Percentiles rank a stretch among this genome's conserved stretches.
phyloP scores from a whole-genome alignment of 2,797 vertebrate species.

The Amblyraja radiata region DNA sequence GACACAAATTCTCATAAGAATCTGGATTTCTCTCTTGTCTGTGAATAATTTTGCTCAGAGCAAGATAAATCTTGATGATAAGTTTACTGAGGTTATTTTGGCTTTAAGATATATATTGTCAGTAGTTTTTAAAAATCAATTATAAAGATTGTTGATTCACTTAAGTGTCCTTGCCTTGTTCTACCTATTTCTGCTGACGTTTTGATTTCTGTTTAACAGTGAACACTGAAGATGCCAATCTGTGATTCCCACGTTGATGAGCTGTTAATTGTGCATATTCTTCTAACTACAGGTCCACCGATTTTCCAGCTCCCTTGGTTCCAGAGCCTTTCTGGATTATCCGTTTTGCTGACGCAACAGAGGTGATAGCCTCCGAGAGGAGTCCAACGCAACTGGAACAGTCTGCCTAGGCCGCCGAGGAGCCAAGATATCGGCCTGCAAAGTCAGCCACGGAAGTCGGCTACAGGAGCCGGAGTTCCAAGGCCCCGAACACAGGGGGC shows the following conservation, averaged over 20 bases:
- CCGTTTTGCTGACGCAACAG: too few species aligned
- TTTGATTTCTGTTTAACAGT: neutral
- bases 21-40: neutral
- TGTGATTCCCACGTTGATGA: neutral
- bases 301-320: too few species aligned
- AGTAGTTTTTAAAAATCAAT: neutral
- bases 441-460: too few species aligned
- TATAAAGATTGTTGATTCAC: neutral
- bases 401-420: too few species aligned
- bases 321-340: too few species aligned
- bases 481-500: too few species aligned
- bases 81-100: neutral
- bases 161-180: neutral
- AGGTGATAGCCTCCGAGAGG: too few species aligned
- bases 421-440: too few species aligned
- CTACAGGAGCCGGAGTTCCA: too few species aligned
- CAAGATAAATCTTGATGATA: neutral
- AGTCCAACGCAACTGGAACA: too few species aligned
- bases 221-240: neutral
- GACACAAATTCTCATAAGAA: neutral
- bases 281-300: neutral
- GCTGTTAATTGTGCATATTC: neutral
- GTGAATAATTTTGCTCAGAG: neutral
- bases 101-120: neutral
- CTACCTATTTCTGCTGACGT: constrained; percentile 2